Evolutionary conservation across 2,888 invertebrate genomes (phyloP), one percentile per base, ranked within the genome.

Genomic region (Oscheius sp.): DNA sequence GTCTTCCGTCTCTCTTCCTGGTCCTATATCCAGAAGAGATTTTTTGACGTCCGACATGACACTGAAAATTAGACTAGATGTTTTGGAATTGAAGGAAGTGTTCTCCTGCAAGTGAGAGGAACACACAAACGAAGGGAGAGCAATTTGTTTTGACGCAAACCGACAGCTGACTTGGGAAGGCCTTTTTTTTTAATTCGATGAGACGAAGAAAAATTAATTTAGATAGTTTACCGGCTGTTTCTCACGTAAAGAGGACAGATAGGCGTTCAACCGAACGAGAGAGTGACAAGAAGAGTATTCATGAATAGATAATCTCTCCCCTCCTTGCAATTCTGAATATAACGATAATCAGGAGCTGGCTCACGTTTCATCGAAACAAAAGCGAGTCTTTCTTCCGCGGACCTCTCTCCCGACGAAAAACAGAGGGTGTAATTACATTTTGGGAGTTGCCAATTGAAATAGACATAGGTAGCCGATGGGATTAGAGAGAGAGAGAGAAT

Each of bases 31-130:
- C 50, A 79, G 70, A 47, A 79, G 68, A 30, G 77, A 77, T 41
- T 73, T 67, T 56, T 79, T 79, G 63, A 79, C 77, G 64, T 79
- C 78, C 57, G 74, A 72, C 78, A 79, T 79, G 67, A 79, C 78
- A 67, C 78, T 79, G 73, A 44, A 78, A 77, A n/a, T n/a, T n/a
- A n/a, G n/a, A n/a, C n/a, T n/a, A n/a, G n/a, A n/a, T n/a, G n/a
- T n/a, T n/a, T n/a, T n/a, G n/a, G n/a, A n/a, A n/a, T n/a, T n/a
- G n/a, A n/a, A n/a, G n/a, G n/a, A n/a, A n/a, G n/a, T n/a, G n/a
- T n/a, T n/a, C n/a, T n/a, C n/a, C n/a, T n/a, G n/a, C n/a, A n/a
- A n/a, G n/a, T n/a, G n/a, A n/a, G n/a, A n/a, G n/a, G n/a, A n/a
- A n/a, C n/a, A n/a, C n/a, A n/a, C n/a, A n/a, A n/a, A n/a, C n/a